phyloP scores from a whole-genome alignment of 2,113 vertebrate species.

The Glaucomys volans region DNA sequence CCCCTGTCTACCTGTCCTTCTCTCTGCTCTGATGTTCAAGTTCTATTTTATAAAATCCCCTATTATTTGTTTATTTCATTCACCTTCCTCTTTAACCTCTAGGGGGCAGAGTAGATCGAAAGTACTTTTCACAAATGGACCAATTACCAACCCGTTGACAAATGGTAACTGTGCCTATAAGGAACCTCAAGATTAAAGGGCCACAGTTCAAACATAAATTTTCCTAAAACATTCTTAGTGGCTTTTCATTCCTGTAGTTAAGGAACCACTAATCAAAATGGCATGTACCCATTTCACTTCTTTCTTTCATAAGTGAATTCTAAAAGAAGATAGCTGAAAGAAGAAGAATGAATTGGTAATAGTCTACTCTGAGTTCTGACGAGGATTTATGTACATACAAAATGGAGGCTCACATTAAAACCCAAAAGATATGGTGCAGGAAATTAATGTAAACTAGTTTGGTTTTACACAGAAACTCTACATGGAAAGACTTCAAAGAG shows the following conservation, averaged over 20 bases:
- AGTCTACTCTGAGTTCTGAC: background rate
- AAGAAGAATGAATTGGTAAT: background rate
- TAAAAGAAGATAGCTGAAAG: background rate
- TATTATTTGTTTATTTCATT: background rate
- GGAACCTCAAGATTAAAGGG: conserved; percentile 14
- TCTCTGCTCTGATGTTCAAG: background rate
- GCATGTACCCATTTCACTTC: background rate
- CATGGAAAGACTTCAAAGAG: background rate
- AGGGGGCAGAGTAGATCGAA: conserved; percentile 35
- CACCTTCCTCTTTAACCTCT: conserved; percentile 45
- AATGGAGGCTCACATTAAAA: background rate
- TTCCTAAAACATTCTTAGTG: background rate
- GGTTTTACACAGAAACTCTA: background rate
- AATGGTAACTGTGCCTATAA: background rate
- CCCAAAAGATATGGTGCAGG: background rate
- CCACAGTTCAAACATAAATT: conserved; percentile 9
- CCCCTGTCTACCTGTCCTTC: background rate
- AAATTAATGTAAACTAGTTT: background rate
- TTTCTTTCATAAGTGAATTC: conserved; percentile 40
- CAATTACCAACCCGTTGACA: background rate
- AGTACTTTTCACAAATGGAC: background rate
- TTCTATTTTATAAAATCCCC: background rate
- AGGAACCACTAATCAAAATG: conserved; percentile 49
- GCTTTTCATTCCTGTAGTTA: conserved; percentile 11
- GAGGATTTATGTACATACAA: background rate